Conservation (phyloP, 2,888 invertebrate species). For the Ariolimax columbianus region DNA sequence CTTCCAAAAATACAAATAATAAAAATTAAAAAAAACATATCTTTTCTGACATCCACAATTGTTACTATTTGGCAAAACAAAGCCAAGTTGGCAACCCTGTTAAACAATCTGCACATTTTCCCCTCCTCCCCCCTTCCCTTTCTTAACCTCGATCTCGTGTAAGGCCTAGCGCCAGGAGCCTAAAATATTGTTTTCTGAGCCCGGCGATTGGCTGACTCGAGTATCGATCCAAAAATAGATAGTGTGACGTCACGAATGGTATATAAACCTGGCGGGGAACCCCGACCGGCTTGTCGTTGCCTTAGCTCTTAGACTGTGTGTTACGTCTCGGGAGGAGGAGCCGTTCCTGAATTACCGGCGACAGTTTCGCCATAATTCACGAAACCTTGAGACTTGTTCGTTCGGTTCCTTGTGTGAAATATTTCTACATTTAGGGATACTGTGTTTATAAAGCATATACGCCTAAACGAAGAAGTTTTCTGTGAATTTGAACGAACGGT, state of each 20-base stretch:
- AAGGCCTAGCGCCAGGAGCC: constrained; percentile 51
- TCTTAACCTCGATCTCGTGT: constrained; percentile 25
- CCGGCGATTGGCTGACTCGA: constrained; percentile 59
- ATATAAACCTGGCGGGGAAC: constrained; percentile 67
- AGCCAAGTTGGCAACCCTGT: no score
- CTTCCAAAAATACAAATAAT: no score
- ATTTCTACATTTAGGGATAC: neutral
- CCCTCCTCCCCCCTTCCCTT: no score
- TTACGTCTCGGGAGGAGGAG: constrained; percentile 68
- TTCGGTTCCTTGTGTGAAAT: constrained; percentile 9
- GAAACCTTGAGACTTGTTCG: neutral
- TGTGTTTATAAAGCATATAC: neutral
- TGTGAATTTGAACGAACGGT: neutral
- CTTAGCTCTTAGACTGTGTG: constrained; percentile 67
- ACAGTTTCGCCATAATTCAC: neutral
- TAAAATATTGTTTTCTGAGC: constrained; percentile 59
- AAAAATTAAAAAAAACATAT: no score
- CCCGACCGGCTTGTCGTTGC: constrained; percentile 72
- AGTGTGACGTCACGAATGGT: constrained; percentile 64
- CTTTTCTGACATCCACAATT: no score
- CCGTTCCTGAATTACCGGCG: constrained; percentile 56
- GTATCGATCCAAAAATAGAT: constrained; percentile 53
- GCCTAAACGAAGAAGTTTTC: neutral
- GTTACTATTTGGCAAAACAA: no score
- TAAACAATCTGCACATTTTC: constrained; percentile 25